A percentile compares a stretch with the other conserved stretches of the same genome.
Conservation (phyloP, 2,888 invertebrate species). For the Lutraria lutraria region DNA sequence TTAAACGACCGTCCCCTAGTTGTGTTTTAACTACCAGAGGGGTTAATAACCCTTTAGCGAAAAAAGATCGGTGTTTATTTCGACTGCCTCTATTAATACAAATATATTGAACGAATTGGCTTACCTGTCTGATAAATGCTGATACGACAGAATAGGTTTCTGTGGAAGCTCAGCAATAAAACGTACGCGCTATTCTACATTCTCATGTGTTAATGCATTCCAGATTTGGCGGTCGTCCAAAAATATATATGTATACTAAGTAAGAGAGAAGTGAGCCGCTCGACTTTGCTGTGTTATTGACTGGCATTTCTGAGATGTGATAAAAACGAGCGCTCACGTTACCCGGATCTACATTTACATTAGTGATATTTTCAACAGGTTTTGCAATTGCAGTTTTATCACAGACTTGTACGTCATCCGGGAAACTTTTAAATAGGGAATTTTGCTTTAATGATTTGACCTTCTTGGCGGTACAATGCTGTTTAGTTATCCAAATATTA, state of each 20-base stretch:
- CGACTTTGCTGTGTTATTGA: not conserved
- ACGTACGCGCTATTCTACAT: not conserved
- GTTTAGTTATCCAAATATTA: no score
- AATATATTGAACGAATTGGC: not conserved
- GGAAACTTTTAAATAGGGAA: no score
- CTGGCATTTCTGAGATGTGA: not conserved
- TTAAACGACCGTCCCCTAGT: not conserved
- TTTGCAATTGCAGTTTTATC: no score
- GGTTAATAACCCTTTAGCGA: not conserved
- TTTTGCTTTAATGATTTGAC: no score
- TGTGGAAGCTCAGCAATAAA: not conserved
- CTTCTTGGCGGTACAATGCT: no score
- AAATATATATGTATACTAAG: not conserved
- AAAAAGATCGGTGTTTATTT: not conserved
- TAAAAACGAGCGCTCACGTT: not conserved
- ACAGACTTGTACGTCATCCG: no score
- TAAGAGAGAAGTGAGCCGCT: not conserved
- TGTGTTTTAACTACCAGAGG: not conserved
- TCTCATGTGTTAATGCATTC: constrained; percentile 9
- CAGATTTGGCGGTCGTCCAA: not conserved
- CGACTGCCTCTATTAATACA: not conserved
- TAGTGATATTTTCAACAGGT: no score
- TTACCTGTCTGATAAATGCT: not conserved
- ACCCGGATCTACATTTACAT: not conserved
- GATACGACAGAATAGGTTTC: constrained; percentile 5